Percentiles rank a stretch among this genome's conserved stretches.
phyloP scores from a whole-genome alignment of 2,888 invertebrate genomes.

The Tortricodes alternella region DNA sequence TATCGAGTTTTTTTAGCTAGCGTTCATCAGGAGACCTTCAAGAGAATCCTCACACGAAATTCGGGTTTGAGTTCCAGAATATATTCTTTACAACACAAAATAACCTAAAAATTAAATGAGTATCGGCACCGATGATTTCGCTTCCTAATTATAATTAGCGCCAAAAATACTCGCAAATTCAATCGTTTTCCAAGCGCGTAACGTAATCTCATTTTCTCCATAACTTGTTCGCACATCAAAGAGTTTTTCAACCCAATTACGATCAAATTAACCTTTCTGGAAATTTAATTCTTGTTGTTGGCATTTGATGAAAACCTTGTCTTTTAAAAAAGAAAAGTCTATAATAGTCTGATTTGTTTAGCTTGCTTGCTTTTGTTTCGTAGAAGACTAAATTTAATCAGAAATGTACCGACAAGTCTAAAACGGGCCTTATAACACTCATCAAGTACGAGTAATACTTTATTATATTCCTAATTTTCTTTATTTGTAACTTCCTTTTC shows the following conservation, averaged over 20 bases:
- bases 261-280: slow-evolving; percentile 13
- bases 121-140: not conserved
- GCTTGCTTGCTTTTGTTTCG: too few species aligned
- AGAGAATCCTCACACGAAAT: too few species aligned
- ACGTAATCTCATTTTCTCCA: slow-evolving; percentile 10
- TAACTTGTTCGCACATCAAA: slow-evolving; percentile 12
- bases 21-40: too few species aligned
- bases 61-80: not conserved
- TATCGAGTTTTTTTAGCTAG: too few species aligned
- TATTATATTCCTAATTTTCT: too few species aligned
- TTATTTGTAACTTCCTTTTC: too few species aligned
- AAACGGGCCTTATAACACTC: too few species aligned
- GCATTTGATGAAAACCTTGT: not conserved
- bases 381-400: too few species aligned
- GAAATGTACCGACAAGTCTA: too few species aligned
- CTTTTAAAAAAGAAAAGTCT: too few species aligned
- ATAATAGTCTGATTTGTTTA: too few species aligned
- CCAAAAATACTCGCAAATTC: slow-evolving; percentile 3
- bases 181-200: not conserved
- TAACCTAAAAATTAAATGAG: not conserved
- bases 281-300: not conserved
- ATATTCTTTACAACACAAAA: not conserved
- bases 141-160: not conserved
- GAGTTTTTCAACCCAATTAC: slow-evolving; percentile 17
- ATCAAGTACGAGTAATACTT: too few species aligned